Evolutionary conservation across 2,888 invertebrate genomes (phyloP), one percentile per base, ranked within the genome.

Genomic region (Ophonus ardosiacus): DNA sequence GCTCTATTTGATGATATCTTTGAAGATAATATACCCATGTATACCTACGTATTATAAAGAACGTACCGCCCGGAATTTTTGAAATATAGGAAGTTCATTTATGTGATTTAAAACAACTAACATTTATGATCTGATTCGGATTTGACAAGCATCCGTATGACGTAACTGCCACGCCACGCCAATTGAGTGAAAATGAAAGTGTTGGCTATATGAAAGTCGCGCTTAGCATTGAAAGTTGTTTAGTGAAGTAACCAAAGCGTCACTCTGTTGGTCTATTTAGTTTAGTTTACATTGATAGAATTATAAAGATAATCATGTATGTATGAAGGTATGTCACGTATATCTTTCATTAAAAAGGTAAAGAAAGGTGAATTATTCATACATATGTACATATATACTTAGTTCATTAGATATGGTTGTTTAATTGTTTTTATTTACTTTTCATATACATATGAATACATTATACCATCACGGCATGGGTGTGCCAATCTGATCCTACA

Each of bases 201-300:
- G 43, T 51, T 13, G 43, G 7, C 43, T 8, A 10, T 51, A 51
- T 51, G 43, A 51, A 51, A 51, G 43, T 51, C 43, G 43, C 43
- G 43, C 31, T 31, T 51, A 51, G 71, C 18, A 71, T 71, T 71
- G 71, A 71, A 71, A 71, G 71, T 71, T 71, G 71, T 24, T 31
- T 71, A 31, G 63, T 63, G 63, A 63, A 63, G 63, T 63, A 63
- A 63, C 63, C 8, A 21, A 13, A 18, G 4, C 61, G 21, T 21
- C 61, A 21, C 15, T 10, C 18, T 61, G 21, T 21, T 63, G 6
- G 7, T 21, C 63, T 51, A 51, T 10, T 51, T 51, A 8, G 2
- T 51, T 51, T 51, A 51, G 31, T 51, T 5, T 51, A 13, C 43
- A 13, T 51, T 51, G 13, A 5, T 13, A 51, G 13, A 51, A 51